These are phyloP conservation scores for Cotesia chilonis DNA, from an alignment of 1,140 invertebrate species.

Conservation along the genomic window DNA sequence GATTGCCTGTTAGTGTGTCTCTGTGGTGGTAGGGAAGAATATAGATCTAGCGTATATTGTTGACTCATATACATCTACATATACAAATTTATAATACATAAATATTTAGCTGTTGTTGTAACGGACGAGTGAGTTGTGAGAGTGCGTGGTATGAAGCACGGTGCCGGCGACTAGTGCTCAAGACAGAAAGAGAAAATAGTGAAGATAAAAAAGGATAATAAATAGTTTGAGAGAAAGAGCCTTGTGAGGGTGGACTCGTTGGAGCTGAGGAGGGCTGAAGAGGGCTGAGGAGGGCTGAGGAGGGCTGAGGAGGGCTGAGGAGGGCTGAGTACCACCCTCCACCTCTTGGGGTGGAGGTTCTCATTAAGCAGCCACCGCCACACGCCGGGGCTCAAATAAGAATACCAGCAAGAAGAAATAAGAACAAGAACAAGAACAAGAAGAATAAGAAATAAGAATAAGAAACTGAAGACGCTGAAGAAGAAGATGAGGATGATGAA, in stretches of 20 bases:
- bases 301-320: slow-evolving; percentile 33
- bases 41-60: too few species aligned
- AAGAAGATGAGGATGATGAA: slow-evolving; percentile 59
- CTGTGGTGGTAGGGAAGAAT: too few species aligned
- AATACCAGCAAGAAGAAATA: slow-evolving; percentile 54
- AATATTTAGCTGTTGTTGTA: too few species aligned
- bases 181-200: slow-evolving; percentile 11
- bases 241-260: slow-evolving; percentile 6
- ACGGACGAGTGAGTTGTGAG: not conserved
- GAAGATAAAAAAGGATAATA: slow-evolving; percentile 27
- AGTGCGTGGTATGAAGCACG: slow-evolving; percentile 16
- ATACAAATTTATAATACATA: too few species aligned
- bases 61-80: too few species aligned
- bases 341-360: slow-evolving; percentile 56
- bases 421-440: slow-evolving; percentile 60
- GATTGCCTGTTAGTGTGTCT: too few species aligned
- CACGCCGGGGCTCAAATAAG: slow-evolving; percentile 61
- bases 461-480: slow-evolving; percentile 40
- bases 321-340: slow-evolving; percentile 1
- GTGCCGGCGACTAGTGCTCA: slow-evolving; percentile 16
- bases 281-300: too few species aligned
- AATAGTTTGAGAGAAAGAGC: slow-evolving; percentile 29
- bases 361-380: slow-evolving; percentile 64
- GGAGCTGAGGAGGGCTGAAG: slow-evolving; percentile 28
- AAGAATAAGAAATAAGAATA: slow-evolving; percentile 56